Evolutionary conservation across 2,113 vertebrate genomes (phyloP), one percentile per base, ranked within the genome.

Genomic region (Morone chrysops): DNA sequence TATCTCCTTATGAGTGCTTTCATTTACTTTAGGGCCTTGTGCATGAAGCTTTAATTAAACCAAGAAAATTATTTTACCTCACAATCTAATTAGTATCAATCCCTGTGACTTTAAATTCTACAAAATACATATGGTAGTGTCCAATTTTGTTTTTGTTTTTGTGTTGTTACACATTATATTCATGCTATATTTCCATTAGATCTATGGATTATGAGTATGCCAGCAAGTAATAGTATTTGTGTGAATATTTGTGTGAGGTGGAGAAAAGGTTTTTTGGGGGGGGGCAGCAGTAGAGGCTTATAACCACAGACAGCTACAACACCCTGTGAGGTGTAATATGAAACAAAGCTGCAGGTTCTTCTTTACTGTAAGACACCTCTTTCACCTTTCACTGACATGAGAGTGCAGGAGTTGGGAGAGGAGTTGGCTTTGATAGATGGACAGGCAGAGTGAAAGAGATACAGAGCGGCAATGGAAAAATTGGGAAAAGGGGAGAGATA

Each of bases 401-500:
- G 84, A 86, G 83, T 57, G 45, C 57, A 70, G 72, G 70, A 89
- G 73, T 51, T 75, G 62, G 87, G 67, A 84, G 78, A 88, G 71
- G 88, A 85, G 86, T 62, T 78, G 79, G 81, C 85, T 87, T 75
- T 92, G 91, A 93, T 91, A 83, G 92, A 92, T 83, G 88, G 92
- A 89, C 91, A 84, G 85, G 73, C 75, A 70, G 84, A 88, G 86
- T 59, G 79, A 87, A 87, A 85, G 75, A 62, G 86, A 90, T 86
- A 40, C 70, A 51, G 63, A 47, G 50, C 77, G 81, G 60, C 78
- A 48, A 43, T 54, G 74, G 73, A 89, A 87, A 77, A 78, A 80
- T 53, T 84, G 87, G 78, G 74, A 73, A 75, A 60, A 59, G 83
- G 73, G 71, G 80, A 81, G 68, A 81, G 72, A 87, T 89, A 77